Evolutionary conservation across 2,113 vertebrate species (phyloP).

Genomic region (Colius striatus): DNA sequence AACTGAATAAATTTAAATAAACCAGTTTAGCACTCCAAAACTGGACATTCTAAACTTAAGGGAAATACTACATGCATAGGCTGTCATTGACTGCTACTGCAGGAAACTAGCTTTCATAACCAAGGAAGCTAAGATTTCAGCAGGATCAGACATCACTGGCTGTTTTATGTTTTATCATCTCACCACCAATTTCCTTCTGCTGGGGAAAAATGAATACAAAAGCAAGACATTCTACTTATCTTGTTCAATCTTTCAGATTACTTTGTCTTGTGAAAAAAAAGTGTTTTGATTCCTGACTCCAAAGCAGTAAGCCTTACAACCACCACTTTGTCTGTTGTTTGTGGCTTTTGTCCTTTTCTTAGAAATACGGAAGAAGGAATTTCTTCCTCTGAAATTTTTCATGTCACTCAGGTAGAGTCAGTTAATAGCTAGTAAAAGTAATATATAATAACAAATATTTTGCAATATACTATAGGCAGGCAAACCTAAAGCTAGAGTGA

Average conservation of each 20-base stretch:
- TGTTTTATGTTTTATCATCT: neutral
- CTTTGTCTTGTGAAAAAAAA: neutral
- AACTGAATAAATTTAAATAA: neutral
- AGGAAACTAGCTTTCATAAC: neutral
- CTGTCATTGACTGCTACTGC: neutral
- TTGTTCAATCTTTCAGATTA: neutral
- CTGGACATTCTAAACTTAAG: neutral
- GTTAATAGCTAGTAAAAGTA: neutral
- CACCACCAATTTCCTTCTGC: neutral
- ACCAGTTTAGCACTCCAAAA: neutral
- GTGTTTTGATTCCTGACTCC: neutral
- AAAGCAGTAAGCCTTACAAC: neutral
- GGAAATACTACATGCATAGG: neutral
- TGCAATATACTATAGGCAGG: neutral
- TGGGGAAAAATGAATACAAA: neutral
- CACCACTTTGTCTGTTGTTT: neutral
- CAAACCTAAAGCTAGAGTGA: neutral
- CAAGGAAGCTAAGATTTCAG: neutral
- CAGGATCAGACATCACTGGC: neutral
- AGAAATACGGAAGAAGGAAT: neutral
- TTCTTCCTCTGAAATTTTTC: neutral
- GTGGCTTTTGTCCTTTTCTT: neutral
- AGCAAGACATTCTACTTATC: neutral
- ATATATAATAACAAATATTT: neutral
- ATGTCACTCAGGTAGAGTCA: neutral